phyloP scores from a whole-genome alignment of 2,888 invertebrate genomes.

The Drosophila cracens region DNA sequence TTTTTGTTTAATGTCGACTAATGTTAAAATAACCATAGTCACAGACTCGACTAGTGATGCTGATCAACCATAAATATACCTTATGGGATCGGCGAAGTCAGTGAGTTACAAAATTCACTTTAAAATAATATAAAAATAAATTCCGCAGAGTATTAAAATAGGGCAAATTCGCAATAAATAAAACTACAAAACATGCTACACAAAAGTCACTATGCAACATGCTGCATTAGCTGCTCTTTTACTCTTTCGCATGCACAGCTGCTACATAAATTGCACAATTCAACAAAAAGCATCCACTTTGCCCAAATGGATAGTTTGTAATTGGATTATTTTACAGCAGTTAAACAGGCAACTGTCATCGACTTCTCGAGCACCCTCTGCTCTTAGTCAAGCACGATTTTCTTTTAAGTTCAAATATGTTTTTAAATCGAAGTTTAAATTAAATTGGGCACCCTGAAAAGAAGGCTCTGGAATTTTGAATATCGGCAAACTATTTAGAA shows the following conservation, averaged over 20 bases:
- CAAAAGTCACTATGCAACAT: slow-evolving; percentile 40
- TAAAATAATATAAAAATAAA: not conserved
- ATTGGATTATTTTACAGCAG: slow-evolving; percentile 39
- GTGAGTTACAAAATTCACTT: not conserved
- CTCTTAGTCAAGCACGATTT: not conserved
- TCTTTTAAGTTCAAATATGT: not conserved
- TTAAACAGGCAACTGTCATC: slow-evolving; percentile 26
- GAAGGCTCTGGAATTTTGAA: not conserved
- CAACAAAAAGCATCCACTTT: slow-evolving; percentile 23
- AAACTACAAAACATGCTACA: slow-evolving; percentile 26
- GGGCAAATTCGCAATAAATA: slow-evolving; percentile 3
- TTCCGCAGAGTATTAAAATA: not conserved
- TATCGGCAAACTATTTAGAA: not conserved
- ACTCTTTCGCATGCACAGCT: slow-evolving; percentile 30
- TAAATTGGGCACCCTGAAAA: not conserved
- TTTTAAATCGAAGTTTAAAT: not conserved
- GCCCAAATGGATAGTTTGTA: slow-evolving; percentile 20
- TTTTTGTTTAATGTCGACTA: not conserved
- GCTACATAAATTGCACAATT: slow-evolving; percentile 36
- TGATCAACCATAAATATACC: not conserved
- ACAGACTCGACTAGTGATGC: not conserved
- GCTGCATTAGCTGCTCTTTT: slow-evolving; percentile 21
- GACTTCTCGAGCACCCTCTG: not conserved
- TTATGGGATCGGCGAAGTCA: no score
- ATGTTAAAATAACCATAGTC: not conserved